phyloP scores from a whole-genome alignment of 64 coral and sea anemone genomes.

The Montipora sp. region DNA sequence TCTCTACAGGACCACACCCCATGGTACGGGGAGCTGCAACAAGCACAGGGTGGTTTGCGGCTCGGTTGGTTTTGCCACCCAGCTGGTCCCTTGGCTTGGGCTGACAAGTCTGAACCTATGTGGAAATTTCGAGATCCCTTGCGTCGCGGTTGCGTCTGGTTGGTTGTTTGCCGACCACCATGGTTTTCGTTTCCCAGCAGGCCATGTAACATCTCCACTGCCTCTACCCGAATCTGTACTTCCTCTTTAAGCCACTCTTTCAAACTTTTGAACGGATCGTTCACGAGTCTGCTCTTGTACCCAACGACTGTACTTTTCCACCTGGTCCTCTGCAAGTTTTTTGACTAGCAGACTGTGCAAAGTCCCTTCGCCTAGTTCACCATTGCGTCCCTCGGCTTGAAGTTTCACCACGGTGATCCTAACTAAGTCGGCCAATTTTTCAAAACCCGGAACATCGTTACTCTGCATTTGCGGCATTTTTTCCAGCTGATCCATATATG shows the following conservation, averaged over 20 bases:
- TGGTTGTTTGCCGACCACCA: too few species aligned
- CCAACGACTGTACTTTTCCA: constrained; percentile 33
- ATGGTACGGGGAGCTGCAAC: not conserved
- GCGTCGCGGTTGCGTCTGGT: too few species aligned
- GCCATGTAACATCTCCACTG: constrained; percentile 17
- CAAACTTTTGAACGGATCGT: not conserved
- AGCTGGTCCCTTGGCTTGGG: not conserved
- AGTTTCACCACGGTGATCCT: constrained; percentile 49
- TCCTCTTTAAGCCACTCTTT: constrained; percentile 61
- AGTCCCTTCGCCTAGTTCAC: constrained; percentile 42
- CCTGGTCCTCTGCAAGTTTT: constrained; percentile 32
- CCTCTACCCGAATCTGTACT: constrained; percentile 31
- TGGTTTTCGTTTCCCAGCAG: too few species aligned
- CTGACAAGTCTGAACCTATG: not conserved
- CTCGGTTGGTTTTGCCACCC: not conserved
- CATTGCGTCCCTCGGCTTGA: constrained; percentile 15
- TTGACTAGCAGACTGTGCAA: constrained; percentile 36
- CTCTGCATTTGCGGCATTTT: constrained; percentile 14
- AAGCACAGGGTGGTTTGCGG: not conserved
- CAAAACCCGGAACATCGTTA: constrained; percentile 31
- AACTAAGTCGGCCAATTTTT: constrained; percentile 62
- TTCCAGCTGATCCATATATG: constrained; percentile 64
- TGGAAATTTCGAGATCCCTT: not conserved
- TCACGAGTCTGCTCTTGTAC: not conserved
- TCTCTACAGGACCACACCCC: not conserved